These are phyloP conservation scores for Tenualosa thibaudeaui DNA, from an alignment of 2,797 vertebrate species.

Conservation along the genomic window DNA sequence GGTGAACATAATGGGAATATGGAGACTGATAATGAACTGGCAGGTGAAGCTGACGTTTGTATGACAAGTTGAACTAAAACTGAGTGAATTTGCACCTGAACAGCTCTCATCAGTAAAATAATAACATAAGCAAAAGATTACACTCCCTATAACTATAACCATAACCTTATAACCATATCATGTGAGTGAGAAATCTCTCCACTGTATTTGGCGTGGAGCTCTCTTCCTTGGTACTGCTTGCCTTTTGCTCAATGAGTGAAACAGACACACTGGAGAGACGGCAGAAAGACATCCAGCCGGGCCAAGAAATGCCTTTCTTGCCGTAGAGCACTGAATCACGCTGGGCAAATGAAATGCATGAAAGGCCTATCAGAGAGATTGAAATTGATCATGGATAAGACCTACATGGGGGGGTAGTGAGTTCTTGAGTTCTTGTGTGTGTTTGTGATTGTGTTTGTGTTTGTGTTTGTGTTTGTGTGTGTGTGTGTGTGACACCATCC, in stretches of 20 bases:
- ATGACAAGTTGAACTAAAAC: no score
- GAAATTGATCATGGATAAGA: slow-evolving; percentile 26
- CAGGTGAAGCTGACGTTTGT: no score
- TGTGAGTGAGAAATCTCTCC: no score
- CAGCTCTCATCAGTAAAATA: no score
- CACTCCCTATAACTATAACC: no score
- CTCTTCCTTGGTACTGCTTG: no score
- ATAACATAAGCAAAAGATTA: no score
- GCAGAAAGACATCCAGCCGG: neutral
- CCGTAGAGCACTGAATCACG: neutral
- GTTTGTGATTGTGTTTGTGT: neutral
- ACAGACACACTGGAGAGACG: neutral
- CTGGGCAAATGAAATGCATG: slow-evolving; percentile 21
- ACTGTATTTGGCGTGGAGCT: no score
- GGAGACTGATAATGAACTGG: no score
- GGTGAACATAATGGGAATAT: no score
- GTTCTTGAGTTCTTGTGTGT: neutral
- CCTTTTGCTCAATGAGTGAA: neutral
- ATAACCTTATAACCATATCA: no score
- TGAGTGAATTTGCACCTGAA: no score
- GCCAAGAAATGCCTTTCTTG: neutral
- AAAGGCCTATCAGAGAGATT: neutral
- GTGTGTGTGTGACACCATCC: slow-evolving; percentile 28
- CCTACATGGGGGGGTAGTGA: neutral
- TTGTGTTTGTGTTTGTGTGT: neutral